Evolutionary conservation across 2,113 vertebrate species (phyloP).

Genomic region (Pollimyrus isidori): DNA sequence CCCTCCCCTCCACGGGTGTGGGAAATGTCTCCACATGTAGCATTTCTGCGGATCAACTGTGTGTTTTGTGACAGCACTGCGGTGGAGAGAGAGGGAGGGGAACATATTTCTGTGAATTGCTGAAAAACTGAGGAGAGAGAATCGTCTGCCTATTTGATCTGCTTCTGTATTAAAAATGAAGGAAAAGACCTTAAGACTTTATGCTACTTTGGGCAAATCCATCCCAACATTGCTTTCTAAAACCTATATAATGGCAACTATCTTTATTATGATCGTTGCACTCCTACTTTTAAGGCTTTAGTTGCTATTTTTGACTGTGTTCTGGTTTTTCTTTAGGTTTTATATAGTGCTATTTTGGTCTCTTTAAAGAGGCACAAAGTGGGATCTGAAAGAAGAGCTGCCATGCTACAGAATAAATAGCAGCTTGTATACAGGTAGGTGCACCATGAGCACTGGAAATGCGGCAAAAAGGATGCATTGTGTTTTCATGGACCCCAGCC

Average conservation of each 20-base stretch:
- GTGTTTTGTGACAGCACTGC: background rate
- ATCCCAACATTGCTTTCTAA: background rate
- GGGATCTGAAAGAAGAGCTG: background rate
- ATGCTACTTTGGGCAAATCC: background rate
- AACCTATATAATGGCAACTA: background rate
- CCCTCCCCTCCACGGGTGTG: background rate
- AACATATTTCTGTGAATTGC: background rate
- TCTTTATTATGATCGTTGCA: background rate
- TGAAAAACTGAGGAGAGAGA: background rate
- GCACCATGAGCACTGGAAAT: background rate
- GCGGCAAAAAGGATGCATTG: background rate
- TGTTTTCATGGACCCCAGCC: background rate
- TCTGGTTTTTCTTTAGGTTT: background rate
- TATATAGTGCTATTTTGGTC: conserved; percentile 6
- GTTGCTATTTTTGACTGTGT: background rate
- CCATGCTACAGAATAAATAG: background rate
- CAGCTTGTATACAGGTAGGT: background rate
- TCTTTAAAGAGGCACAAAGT: background rate
- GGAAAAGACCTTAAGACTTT: background rate
- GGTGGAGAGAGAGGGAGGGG: background rate
- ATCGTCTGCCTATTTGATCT: background rate
- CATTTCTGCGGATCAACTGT: background rate
- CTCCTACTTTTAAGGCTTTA: background rate
- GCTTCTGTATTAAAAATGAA: background rate
- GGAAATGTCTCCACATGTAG: background rate